These are phyloP conservation scores for Scolopax bukidnonensis DNA, from an alignment of 2,797 vertebrate species.

Conservation along the genomic window DNA sequence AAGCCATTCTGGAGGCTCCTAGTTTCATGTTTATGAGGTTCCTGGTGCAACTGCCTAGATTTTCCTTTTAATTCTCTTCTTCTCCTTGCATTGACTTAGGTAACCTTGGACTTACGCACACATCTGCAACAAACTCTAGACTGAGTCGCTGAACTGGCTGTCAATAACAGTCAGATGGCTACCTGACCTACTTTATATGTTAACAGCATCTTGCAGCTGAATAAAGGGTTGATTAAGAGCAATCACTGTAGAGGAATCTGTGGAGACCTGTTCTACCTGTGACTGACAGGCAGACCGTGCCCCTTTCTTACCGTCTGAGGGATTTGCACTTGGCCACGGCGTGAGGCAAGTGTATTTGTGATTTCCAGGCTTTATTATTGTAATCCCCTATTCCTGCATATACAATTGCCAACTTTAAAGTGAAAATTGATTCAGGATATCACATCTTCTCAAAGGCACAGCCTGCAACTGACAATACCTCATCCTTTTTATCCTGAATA, in stretches of 20 bases:
- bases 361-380: slow-evolving; percentile 1
- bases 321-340: slow-evolving; percentile 6
- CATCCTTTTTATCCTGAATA: not conserved
- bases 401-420: not conserved
- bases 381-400: not conserved
- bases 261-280: not conserved
- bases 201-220: slow-evolving; percentile 2
- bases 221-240: slow-evolving; percentile 47
- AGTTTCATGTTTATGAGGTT: not conserved
- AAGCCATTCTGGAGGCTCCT: not conserved
- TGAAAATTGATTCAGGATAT: not conserved
- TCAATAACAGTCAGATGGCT: not conserved
- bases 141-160: not conserved
- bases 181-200: slow-evolving; percentile 10
- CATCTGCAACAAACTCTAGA: not conserved
- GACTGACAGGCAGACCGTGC: not conserved
- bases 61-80: not conserved
- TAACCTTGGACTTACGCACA: not conserved
- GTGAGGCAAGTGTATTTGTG: not conserved
- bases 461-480: not conserved
- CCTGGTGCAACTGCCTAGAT: not conserved
- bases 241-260: not conserved
- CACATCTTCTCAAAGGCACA: not conserved
- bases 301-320: not conserved
- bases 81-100: not conserved